These are phyloP conservation scores for Sturnus vulgaris DNA, from an alignment of 2,113 vertebrate genomes.

Conservation along the genomic window DNA sequence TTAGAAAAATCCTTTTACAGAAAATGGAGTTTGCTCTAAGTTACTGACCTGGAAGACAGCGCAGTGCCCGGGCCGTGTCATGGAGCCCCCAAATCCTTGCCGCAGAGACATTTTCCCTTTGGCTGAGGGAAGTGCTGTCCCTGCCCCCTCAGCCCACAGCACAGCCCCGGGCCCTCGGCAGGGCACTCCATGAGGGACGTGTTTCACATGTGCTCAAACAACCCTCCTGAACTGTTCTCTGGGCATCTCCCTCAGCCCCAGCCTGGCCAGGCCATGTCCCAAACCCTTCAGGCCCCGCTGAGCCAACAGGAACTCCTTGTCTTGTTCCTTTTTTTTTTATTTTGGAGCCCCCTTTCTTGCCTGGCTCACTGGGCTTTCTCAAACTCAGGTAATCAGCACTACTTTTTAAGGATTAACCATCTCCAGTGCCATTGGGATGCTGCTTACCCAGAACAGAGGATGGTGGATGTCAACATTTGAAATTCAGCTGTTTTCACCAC, in stretches of 20 bases:
- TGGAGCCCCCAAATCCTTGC: not conserved
- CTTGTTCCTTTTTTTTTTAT: fast-evolving
- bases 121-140: not conserved
- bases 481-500: not conserved
- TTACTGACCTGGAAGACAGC: not conserved
- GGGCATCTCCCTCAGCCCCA: not conserved
- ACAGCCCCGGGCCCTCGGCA: not conserved
- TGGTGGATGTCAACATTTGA: fast-evolving
- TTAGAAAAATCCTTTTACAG: fast-evolving
- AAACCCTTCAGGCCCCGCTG: too few relatives aligned
- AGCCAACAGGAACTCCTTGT: fast-evolving
- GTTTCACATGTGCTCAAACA: not conserved
- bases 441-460: not conserved
- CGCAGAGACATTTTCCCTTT: not conserved
- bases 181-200: not conserved
- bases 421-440: fast-evolving
- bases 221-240: not conserved
- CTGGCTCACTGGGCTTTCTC: not conserved
- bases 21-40: not conserved
- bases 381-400: not conserved
- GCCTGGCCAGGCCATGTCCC: fast-evolving
- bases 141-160: not conserved
- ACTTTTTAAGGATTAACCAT: not conserved
- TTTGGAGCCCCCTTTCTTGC: not conserved
- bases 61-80: fast-evolving